phyloP scores from a whole-genome alignment of 2,113 vertebrate species.

The Sylvia atricapilla region DNA sequence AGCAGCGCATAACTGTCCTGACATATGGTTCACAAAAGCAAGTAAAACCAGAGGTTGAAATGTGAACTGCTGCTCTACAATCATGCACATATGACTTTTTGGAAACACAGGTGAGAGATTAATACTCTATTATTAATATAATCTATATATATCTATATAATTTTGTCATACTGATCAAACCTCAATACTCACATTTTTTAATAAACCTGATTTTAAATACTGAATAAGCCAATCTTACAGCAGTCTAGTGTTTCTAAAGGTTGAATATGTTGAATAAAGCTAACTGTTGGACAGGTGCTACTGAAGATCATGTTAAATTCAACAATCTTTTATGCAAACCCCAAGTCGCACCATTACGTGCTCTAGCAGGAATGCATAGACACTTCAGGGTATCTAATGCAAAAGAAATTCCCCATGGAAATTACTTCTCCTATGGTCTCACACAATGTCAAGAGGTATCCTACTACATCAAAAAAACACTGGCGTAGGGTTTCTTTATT shows the following conservation, averaged over 20 bases:
- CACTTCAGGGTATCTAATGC: neutral
- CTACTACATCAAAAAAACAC: neutral
- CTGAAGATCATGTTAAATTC: neutral
- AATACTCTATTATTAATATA: neutral
- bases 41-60: neutral
- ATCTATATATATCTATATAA: neutral
- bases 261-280: neutral
- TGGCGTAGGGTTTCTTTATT: neutral
- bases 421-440: neutral
- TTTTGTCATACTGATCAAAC: neutral
- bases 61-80: neutral
- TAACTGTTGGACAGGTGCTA: neutral
- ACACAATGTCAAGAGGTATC: neutral
- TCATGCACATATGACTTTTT: neutral
- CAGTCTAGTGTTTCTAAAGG: neutral
- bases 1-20: neutral
- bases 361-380: neutral
- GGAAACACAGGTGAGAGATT: neutral
- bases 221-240: neutral
- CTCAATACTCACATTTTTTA: neutral
- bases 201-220: neutral
- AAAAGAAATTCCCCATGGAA: neutral
- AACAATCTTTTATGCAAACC: neutral
- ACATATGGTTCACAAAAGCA: neutral
- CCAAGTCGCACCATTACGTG: neutral